phyloP scores from a whole-genome alignment of 2,888 invertebrate species.

The Xiphydria camelus region DNA sequence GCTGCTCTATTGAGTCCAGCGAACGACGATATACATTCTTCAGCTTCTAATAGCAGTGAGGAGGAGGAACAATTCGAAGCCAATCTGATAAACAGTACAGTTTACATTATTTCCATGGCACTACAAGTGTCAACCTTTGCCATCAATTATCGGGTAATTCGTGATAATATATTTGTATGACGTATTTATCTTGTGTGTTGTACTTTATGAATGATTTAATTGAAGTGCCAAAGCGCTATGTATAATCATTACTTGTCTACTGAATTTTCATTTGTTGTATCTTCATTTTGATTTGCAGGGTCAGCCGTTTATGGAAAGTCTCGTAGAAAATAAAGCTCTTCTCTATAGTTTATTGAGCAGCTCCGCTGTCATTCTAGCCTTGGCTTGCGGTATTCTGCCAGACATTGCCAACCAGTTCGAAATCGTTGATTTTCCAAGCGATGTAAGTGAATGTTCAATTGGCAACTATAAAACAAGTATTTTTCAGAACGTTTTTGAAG shows the following conservation, averaged over 20 bases:
- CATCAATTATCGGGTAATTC: constrained; percentile 91
- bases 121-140: constrained; percentile 98
- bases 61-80: constrained; percentile 88
- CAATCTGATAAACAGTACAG: constrained; percentile 94
- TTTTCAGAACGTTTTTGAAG: too few relatives aligned
- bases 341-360: constrained; percentile 88
- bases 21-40: constrained; percentile 18
- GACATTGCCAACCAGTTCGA: constrained; percentile 89
- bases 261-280: too few relatives aligned
- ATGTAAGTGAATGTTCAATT: constrained; percentile 66
- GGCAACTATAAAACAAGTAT: background rate
- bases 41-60: constrained; percentile 61
- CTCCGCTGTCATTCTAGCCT: constrained; percentile 76
- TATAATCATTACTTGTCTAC: background rate
- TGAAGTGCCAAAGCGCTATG: background rate
- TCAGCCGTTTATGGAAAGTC: constrained; percentile 97
- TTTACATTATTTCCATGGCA: constrained; percentile 97
- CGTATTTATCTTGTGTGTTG: background rate
- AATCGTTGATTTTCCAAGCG: constrained; percentile 89
- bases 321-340: constrained; percentile 88
- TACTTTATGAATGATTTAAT: background rate
- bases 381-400: constrained; percentile 84
- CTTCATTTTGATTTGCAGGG: constrained; percentile 69
- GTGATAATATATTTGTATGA: background rate
- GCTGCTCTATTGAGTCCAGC: constrained; percentile 30